Evolutionary conservation across 2,888 invertebrate genomes (phyloP).

Genomic region (Drosophila suboccidentalis): DNA sequence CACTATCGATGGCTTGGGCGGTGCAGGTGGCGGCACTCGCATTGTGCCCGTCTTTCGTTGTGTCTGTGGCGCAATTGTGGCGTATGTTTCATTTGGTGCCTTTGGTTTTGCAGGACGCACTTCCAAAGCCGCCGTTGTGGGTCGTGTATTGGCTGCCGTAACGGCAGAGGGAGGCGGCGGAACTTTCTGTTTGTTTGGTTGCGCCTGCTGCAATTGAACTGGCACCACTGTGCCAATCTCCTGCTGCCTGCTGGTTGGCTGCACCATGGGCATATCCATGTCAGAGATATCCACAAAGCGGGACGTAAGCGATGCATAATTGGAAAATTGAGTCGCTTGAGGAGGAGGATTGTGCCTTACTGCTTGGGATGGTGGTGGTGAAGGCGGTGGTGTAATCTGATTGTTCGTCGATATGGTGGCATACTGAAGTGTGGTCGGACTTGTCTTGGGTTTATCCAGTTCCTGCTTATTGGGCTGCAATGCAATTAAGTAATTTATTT

Average conservation of each 20-base stretch:
- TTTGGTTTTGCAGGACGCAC: constrained; percentile 36
- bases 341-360: background rate
- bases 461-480: constrained; percentile 65
- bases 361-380: constrained; percentile 29
- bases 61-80: constrained; percentile 63
- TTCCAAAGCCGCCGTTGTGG: constrained; percentile 49
- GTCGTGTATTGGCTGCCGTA: constrained; percentile 59
- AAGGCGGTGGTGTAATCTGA: constrained; percentile 60
- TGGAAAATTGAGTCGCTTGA: constrained; percentile 34
- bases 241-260: constrained; percentile 14
- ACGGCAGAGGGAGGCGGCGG: constrained; percentile 70
- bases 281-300: constrained; percentile 68
- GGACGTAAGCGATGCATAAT: constrained; percentile 66
- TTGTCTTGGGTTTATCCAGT: constrained; percentile 13
- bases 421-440: constrained; percentile 56
- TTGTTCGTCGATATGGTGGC: constrained; percentile 75
- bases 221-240: constrained; percentile 53
- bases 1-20: constrained; percentile 55
- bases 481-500: background rate
- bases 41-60: constrained; percentile 61
- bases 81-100: constrained; percentile 42
- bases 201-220: constrained; percentile 53
- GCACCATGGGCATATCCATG: constrained; percentile 43
- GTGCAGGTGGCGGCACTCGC: constrained; percentile 58
- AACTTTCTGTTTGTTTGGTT: constrained; percentile 35